Evolutionary conservation across 1,140 invertebrate species (phyloP), one percentile per base, ranked within the genome.

Genomic region (Drosophila novamexicana): DNA sequence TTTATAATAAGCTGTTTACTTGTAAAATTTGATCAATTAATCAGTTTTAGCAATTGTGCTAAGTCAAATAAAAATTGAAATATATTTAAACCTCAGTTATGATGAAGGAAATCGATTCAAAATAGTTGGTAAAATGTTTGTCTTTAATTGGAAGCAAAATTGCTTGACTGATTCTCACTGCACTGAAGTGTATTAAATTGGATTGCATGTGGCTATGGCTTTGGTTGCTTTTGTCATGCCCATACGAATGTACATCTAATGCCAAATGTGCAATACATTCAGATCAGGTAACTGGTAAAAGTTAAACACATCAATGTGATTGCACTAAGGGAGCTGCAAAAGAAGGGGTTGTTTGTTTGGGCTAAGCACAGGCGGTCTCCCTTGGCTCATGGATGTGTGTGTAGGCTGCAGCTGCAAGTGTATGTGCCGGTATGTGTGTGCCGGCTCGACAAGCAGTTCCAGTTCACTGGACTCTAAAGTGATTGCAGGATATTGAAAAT

Each of bases 401-500:
- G 49, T 14, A 12, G 9, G 47, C 9, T 50, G 47, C 9, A 22
- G 6, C 10, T 14, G 47, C 58, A 14, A 10, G 32, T 37, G 18
- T 50, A n/a, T n/a, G 63, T 14, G 14, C 14, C 14, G 14, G 47
- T 4, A 40, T 37, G 53, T 49, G 53, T 8, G 54, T n/a, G 32
- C 47, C 64, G 64, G 40, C 47, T 50, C 74, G 45, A 64, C 80
- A 70, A 79, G 65, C 77, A 74, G 77, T 84, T 84, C 64, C 81
- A 79, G 81, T 85, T 84, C 77, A 84, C 68, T 80, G 85, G 63
- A 77, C 81, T 84, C 64, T 74, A 81, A 84, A 84, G 77, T 85
- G 81, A 81, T 77, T 84, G 67, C 47, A 52, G 22, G 22, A 44
- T 65, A 47, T 39, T 44, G 22, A n/a, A 64, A 56, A 62, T 68